These are phyloP conservation scores for Cygnus buccinator DNA, from an alignment of 2,113 vertebrate species.

Conservation along the genomic window DNA sequence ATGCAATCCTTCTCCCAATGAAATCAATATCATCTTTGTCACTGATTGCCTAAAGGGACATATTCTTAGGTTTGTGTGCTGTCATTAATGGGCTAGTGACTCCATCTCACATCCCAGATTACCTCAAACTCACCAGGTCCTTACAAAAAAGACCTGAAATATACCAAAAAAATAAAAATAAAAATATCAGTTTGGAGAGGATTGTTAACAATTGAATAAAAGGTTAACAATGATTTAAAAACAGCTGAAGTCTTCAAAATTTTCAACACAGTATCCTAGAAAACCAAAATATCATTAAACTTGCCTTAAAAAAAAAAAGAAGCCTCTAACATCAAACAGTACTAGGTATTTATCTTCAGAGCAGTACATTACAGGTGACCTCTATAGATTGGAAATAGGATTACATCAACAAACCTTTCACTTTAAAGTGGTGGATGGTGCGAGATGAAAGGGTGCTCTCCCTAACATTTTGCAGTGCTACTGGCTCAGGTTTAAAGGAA, in stretches of 20 bases:
- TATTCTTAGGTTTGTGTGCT: not conserved
- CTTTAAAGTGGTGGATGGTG: conserved; percentile 73
- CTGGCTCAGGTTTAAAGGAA: conserved; percentile 84
- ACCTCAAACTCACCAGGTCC: not conserved
- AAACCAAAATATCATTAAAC: conserved; percentile 62
- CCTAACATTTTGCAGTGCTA: conserved; percentile 63
- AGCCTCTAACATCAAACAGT: conserved; percentile 67
- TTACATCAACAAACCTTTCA: conserved; percentile 79
- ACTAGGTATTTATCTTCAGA: conserved; percentile 55
- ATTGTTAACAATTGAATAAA: conserved; percentile 15
- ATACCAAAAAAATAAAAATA: not conserved
- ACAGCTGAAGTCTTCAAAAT: conserved; percentile 21
- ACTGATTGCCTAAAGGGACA: not conserved
- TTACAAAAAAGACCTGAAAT: not conserved
- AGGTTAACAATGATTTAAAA: conserved; percentile 43
- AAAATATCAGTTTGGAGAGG: conserved; percentile 7
- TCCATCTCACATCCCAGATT: not conserved
- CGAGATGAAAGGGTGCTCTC: conserved; percentile 78
- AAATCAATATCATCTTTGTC: not conserved
- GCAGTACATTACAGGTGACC: conserved; percentile 75
- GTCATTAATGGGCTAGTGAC: not conserved
- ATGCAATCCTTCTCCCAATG: not conserved
- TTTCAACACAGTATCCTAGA: conserved; percentile 21
- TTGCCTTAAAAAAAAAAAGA: conserved; percentile 38
- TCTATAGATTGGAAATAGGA: conserved; percentile 80